Percentiles rank a stretch among this genome's conserved stretches.
Evolutionary conservation across 2,888 invertebrate species (phyloP).

Genomic region (Acleris laterana): DNA sequence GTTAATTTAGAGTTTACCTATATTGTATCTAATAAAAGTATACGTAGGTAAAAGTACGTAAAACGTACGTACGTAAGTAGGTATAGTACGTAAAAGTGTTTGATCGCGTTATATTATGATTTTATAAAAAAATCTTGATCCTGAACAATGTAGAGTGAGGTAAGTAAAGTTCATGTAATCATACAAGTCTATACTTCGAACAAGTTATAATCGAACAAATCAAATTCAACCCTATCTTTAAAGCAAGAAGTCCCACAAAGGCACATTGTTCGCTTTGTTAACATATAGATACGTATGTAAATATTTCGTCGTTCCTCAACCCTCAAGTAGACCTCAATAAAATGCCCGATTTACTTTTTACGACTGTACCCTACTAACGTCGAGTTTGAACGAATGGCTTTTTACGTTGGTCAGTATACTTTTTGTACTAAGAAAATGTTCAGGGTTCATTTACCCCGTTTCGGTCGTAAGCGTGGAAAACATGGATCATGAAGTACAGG

Average conservation of each 20-base stretch:
- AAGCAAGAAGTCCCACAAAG: too few relatives aligned
- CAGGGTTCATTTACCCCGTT: constrained; percentile 32
- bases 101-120: neutral
- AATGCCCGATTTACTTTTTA: constrained; percentile 38
- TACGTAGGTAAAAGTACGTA: too few relatives aligned
- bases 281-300: constrained; percentile 21
- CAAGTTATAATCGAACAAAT: too few relatives aligned
- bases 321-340: constrained; percentile 38
- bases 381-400: constrained; percentile 33
- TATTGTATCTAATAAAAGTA: too few relatives aligned
- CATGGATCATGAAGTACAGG: constrained; percentile 22
- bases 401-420: constrained; percentile 33
- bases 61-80: too few relatives aligned
- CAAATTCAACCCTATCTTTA: too few relatives aligned
- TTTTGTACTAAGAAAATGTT: constrained; percentile 35
- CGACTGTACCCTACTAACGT: constrained; percentile 33
- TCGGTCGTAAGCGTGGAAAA: constrained; percentile 31
- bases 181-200: too few relatives aligned
- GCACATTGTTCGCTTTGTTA: neutral
- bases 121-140: too few relatives aligned
- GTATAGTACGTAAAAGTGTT: too few relatives aligned
- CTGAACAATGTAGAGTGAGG: too few relatives aligned
- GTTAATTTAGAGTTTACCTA: too few relatives aligned
- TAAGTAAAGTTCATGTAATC: too few relatives aligned
- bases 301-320: constrained; percentile 22